Base-by-base conservation (phyloP, 2,113 vertebrate genomes). In the Rhinolophus sinicus region DNA sequence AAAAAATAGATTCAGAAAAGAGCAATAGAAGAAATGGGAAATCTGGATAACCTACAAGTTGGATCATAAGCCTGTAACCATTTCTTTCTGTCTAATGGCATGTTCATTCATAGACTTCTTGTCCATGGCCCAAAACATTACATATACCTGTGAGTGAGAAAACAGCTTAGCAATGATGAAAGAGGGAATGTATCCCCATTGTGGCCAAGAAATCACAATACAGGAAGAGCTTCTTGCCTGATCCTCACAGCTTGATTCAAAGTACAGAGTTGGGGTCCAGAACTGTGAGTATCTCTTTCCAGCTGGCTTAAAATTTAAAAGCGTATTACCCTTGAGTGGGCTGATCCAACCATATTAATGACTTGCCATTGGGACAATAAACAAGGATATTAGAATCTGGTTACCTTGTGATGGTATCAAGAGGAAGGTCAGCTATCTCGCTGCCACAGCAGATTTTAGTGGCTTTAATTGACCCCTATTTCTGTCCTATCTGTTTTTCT, bases 361-460 rank as follows among this genome's bases (percentile, higher is more conserved):
- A 24, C 26, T 86, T 40, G 56, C 50, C 50, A 18, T 6, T 38
- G 75, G 65, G 65, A 67, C 19, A 84, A 47, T 78, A 75, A 93
- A 81, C 22, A 80, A 90, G 47, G 12, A 81, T 58, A 81, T 81
- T 40, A 81, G 65, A 86, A 73, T 81, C 33, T 75, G 73, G 52
- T 65, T 75, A 24, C 56, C 28, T 35, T 90, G 73, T 90, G 75
- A 94, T 81, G 56, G 75, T 67, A 58, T 52, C 16, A 65, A 73
- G 21, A 90, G 44, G 90, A 90, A 96, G 47, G 50, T 86, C 67
- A 94, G 56, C 87, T 38, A 94, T 90, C 81, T 96, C 80, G 64
- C 47, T 73, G 50, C 35, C 26, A 21, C 15, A 90, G 54, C 47
- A 81, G 80, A 73, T 87, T 33, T 87, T 73, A 24, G 26, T 75